Conservation (phyloP, 2,113 vertebrate species). For the Beaufortia kweichowensis region DNA sequence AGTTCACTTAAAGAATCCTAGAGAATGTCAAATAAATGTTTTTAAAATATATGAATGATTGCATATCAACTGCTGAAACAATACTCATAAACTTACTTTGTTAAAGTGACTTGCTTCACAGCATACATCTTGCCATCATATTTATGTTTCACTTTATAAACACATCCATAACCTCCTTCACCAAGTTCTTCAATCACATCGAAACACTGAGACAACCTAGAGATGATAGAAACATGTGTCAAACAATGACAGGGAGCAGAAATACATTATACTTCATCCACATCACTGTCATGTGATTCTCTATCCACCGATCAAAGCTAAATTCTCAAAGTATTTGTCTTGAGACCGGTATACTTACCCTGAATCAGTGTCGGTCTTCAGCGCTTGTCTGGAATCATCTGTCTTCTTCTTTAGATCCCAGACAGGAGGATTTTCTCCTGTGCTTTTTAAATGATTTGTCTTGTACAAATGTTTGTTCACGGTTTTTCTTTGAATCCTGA, state of each 20-base stretch:
- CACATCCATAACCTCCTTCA: slow-evolving; percentile 45
- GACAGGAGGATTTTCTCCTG: background rate
- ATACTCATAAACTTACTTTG: slow-evolving; percentile 15
- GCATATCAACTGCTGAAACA: background rate
- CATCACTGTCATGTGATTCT: background rate
- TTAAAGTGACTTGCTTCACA: slow-evolving; percentile 42
- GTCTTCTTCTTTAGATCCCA: background rate
- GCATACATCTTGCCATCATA: slow-evolving; percentile 37
- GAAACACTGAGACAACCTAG: slow-evolving; percentile 36
- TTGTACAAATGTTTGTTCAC: background rate
- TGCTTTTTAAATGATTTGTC: background rate
- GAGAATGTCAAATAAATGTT: no score
- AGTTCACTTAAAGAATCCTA: no score
- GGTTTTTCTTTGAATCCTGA: accelerated
- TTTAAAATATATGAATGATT: no score
- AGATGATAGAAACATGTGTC: background rate
- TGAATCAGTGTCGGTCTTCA: background rate
- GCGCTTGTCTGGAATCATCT: background rate
- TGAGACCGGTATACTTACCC: no score
- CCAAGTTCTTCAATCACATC: slow-evolving; percentile 8
- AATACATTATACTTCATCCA: background rate
- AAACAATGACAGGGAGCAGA: background rate
- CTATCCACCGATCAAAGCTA: background rate
- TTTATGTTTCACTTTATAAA: slow-evolving; percentile 42
- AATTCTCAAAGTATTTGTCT: background rate